These are phyloP conservation scores for Gryllus longicercus DNA, from an alignment of 2,888 invertebrate species.

Conservation along the genomic window DNA sequence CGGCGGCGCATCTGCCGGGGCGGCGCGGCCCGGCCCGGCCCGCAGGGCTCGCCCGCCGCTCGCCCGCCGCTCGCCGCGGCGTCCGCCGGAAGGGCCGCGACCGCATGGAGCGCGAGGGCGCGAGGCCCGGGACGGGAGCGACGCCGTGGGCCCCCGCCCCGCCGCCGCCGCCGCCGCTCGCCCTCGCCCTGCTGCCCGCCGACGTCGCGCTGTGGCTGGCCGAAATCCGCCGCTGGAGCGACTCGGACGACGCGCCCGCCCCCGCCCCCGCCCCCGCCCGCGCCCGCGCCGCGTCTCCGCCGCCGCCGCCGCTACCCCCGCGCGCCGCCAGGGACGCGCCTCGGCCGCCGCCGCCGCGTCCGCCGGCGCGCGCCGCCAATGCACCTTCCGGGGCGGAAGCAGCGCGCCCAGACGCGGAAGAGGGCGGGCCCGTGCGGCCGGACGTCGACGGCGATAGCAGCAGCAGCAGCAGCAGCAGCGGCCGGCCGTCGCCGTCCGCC, in stretches of 20 bases:
- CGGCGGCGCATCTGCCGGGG: neutral
- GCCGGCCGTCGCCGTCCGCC: neutral
- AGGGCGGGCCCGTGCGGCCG: neutral
- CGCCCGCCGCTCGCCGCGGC: no score
- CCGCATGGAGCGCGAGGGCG: no score
- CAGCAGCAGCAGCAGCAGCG: no score
- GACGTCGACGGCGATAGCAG: neutral
- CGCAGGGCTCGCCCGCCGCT: no score
- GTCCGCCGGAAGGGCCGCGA: no score
- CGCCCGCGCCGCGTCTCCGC: neutral
- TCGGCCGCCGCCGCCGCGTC: neutral
- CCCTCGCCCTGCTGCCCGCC: conserved; percentile 24
- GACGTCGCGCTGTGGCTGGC: conserved; percentile 36
- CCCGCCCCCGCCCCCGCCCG: neutral
- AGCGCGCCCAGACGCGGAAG: neutral
- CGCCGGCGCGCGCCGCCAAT: neutral
- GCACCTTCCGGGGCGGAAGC: neutral
- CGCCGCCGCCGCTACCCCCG: neutral
- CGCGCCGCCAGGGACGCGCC: neutral
- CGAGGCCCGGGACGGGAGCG: no score
- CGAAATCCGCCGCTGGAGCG: conserved; percentile 33
- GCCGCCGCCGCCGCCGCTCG: neutral
- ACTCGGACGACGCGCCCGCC: neutral
- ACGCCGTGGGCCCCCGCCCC: neutral
- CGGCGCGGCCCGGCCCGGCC: neutral